Percentiles rank a stretch among this genome's conserved stretches.
These are phyloP conservation scores for Cheilosia vernalis DNA, from an alignment of 2,888 invertebrate genomes.

Conservation along the genomic window DNA sequence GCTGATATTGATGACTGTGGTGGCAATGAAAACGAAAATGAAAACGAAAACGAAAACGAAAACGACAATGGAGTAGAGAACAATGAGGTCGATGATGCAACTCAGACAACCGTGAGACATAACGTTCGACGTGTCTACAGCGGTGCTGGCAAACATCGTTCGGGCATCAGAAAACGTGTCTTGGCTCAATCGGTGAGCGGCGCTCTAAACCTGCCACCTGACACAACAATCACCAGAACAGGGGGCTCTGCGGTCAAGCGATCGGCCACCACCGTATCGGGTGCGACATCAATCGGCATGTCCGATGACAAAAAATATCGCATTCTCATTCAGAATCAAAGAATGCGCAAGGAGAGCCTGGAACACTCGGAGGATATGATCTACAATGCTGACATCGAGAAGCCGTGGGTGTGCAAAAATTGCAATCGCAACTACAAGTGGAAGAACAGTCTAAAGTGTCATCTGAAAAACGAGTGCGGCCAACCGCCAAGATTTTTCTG, in stretches of 20 bases:
- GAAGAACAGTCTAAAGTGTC: slow-evolving; percentile 89
- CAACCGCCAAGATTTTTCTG: slow-evolving; percentile 84
- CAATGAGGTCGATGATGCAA: slow-evolving; percentile 34
- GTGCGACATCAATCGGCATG: slow-evolving; percentile 77
- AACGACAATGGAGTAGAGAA: not conserved
- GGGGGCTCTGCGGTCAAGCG: slow-evolving; percentile 28
- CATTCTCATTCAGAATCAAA: slow-evolving; percentile 82
- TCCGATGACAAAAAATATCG: slow-evolving; percentile 82
- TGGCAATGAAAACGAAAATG: slow-evolving; percentile 76
- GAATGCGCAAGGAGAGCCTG: slow-evolving; percentile 82
- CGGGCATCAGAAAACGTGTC: slow-evolving; percentile 45
- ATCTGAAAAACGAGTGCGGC: slow-evolving; percentile 88
- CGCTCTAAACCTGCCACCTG: slow-evolving; percentile 50
- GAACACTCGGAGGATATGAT: slow-evolving; percentile 83
- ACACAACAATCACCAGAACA: slow-evolving; percentile 74
- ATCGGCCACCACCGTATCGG: slow-evolving; percentile 72
- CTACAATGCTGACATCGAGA: slow-evolving; percentile 83
- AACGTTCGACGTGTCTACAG: slow-evolving; percentile 66
- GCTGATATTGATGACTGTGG: slow-evolving; percentile 81
- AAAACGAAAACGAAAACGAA: slow-evolving; percentile 67
- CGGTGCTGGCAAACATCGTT: slow-evolving; percentile 43
- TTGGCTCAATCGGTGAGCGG: slow-evolving; percentile 30
- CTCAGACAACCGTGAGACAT: slow-evolving; percentile 27
- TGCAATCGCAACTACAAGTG: slow-evolving; percentile 90
- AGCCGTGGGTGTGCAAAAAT: slow-evolving; percentile 86